These are phyloP conservation scores for Bombus vancouverensis DNA, from an alignment of 1,140 invertebrate genomes.

Conservation along the genomic window DNA sequence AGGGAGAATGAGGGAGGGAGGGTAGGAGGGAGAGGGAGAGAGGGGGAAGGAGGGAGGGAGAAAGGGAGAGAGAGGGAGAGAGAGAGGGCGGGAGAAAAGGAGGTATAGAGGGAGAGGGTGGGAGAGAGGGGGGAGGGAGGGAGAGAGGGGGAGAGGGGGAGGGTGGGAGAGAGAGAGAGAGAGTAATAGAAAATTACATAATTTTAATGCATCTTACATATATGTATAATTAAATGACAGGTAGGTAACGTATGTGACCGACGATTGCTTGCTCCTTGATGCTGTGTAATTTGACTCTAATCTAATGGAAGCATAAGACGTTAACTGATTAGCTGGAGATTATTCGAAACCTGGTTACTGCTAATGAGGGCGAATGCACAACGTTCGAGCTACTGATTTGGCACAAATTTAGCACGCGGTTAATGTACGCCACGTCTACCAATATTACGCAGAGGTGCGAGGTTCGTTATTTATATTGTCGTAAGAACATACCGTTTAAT, in stretches of 20 bases:
- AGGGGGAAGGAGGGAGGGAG: too few relatives aligned
- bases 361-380: not conserved
- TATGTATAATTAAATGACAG: not conserved
- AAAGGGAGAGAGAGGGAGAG: too few relatives aligned
- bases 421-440: not conserved
- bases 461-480: not conserved
- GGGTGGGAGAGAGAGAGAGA: not conserved
- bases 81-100: too few relatives aligned
- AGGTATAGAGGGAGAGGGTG: not conserved
- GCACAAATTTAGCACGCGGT: not conserved
- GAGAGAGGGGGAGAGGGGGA: fast-evolving
- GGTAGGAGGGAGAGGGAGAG: too few relatives aligned
- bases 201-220: not conserved
- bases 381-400: not conserved
- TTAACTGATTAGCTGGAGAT: slow-evolving; percentile 7
- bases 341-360: slow-evolving; percentile 1
- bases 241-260: not conserved
- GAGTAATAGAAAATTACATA: not conserved
- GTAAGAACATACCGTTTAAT: not conserved
- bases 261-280: not conserved
- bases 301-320: not conserved
- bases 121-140: too few relatives aligned
- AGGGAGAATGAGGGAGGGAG: too few relatives aligned
- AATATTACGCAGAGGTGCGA: not conserved
- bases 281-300: not conserved